Evolutionary conservation across 2,888 invertebrate species (phyloP).

Genomic region (Tubulanus polymorphus): DNA sequence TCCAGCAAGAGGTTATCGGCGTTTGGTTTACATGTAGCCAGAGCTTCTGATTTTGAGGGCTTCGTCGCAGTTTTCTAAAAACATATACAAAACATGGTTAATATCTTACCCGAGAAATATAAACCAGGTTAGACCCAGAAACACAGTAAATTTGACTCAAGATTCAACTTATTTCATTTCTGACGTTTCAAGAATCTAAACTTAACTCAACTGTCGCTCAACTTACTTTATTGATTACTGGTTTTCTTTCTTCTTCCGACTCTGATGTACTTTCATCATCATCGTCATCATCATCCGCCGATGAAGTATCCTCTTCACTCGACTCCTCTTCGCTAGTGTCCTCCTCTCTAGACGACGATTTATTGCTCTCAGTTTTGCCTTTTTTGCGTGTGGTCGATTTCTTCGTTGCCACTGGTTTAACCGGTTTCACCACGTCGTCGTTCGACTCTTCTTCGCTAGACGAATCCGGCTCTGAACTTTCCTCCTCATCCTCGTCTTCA

Average conservation of each 20-base stretch:
- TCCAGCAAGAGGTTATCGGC: constrained; percentile 81
- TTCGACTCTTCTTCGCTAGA: constrained; percentile 9
- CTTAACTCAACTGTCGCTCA: constrained; percentile 4
- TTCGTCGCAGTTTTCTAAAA: too few relatives aligned
- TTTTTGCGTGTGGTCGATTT: background rate
- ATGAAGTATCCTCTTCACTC: constrained; percentile 17
- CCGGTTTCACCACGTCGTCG: constrained; percentile 6
- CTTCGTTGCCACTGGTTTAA: constrained; percentile 1
- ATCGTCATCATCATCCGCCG: constrained; percentile 11
- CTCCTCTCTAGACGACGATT: constrained; percentile 16
- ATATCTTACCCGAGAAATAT: too few relatives aligned
- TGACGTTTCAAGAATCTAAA: constrained; percentile 1
- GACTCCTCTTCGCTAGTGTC: constrained; percentile 14
- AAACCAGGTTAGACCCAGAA: too few relatives aligned
- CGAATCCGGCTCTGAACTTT: constrained; percentile 2
- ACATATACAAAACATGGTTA: too few relatives aligned
- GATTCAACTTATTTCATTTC: too few relatives aligned
- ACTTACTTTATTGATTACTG: background rate
- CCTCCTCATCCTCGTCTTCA: constrained; percentile 11
- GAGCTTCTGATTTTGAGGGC: constrained; percentile 8
- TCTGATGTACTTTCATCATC: constrained; percentile 10
- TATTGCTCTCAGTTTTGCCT: background rate
- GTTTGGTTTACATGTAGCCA: background rate
- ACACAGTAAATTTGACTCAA: too few relatives aligned
- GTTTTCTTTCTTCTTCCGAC: background rate